Percentiles rank a stretch among this genome's conserved stretches.
Conservation (phyloP, 2,888 invertebrate genomes). For the Dexiosoma caninum region DNA sequence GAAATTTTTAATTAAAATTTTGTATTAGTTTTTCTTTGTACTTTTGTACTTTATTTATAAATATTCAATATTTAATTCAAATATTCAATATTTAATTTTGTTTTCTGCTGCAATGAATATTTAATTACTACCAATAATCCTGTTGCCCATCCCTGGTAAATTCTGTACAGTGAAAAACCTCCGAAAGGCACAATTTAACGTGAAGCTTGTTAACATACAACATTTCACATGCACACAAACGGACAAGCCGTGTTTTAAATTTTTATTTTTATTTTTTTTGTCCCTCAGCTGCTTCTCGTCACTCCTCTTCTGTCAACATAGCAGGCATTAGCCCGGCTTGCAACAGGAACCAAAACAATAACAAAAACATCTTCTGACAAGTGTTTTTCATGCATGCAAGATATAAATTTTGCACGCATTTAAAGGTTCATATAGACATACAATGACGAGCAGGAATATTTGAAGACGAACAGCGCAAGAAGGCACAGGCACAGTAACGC, state of each 20-base stretch:
- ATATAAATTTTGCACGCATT: slow-evolving; percentile 8
- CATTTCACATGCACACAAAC: slow-evolving; percentile 28
- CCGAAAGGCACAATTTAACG: slow-evolving; percentile 44
- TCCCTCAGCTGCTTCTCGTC: neutral
- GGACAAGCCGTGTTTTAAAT: neutral
- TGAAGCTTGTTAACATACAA: slow-evolving; percentile 56
- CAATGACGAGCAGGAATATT: slow-evolving; percentile 31
- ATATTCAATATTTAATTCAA: too few species aligned
- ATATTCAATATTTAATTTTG: too few species aligned
- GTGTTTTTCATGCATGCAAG: slow-evolving; percentile 25
- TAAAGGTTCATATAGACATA: slow-evolving; percentile 56
- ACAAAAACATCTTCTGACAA: slow-evolving; percentile 51
- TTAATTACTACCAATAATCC: neutral
- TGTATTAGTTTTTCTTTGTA: too few species aligned
- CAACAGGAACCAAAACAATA: slow-evolving; percentile 35
- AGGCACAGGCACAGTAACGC: neutral
- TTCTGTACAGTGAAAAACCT: neutral
- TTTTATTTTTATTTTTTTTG: neutral
- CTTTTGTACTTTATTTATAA: too few species aligned
- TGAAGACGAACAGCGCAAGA: neutral
- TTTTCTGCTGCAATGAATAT: too few species aligned
- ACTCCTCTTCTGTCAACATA: neutral
- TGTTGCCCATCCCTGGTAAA: slow-evolving; percentile 2
- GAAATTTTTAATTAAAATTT: too few species aligned
- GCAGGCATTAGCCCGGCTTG: slow-evolving; percentile 38